Evolutionary conservation across 2,888 invertebrate species (phyloP), one percentile per base, ranked within the genome.

Genomic region (Drosophila birchii): DNA sequence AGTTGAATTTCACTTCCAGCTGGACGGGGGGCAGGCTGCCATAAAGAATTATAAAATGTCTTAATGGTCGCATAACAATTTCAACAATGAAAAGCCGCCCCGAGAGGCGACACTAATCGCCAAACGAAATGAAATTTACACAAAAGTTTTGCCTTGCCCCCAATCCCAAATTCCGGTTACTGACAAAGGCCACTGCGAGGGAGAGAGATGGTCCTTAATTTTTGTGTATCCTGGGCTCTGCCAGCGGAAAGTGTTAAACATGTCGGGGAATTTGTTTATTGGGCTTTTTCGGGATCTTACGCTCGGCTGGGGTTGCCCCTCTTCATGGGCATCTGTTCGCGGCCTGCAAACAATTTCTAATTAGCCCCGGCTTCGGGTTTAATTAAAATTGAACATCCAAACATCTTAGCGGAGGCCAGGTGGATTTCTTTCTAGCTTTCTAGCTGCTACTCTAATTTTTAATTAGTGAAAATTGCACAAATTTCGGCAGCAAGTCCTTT

Each of bases 251-350:
- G 90, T 90, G 89, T 88, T 90, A 89, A 90, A 90, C 90, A 87
- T 90, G 88, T 79, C 88, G 78, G 79, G 85, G 89, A 90, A 90
- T 89, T 89, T 86, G 88, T 90, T 90, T 88, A 90, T 90, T 86
- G 90, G 79, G 73, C 81, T 77, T 78, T 73, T 67, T 57, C 60
- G 71, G 70, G 68, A 55, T 70, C 51, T 56, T 47, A 34, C 16
- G 18, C 45, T 16, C 29, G 20, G 41, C 39, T 29, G 49, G 34
- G 20, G 20, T 1, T 23, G 26, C 23, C 9, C 41, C 49, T 18
- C 47, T 20, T 20, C 36, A 14, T 54, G 61, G 88, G 76, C 86
- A 85, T 85, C 82, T 83, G 88, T 62, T 81, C 79, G 57, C 39
- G 69, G 59, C 56, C 72, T 66, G 69, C 66, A 51, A 53, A 74